Evolutionary conservation across 1,140 invertebrate species (phyloP), one percentile per base, ranked within the genome.

Genomic region (Meloidogyne chitwoodi): DNA sequence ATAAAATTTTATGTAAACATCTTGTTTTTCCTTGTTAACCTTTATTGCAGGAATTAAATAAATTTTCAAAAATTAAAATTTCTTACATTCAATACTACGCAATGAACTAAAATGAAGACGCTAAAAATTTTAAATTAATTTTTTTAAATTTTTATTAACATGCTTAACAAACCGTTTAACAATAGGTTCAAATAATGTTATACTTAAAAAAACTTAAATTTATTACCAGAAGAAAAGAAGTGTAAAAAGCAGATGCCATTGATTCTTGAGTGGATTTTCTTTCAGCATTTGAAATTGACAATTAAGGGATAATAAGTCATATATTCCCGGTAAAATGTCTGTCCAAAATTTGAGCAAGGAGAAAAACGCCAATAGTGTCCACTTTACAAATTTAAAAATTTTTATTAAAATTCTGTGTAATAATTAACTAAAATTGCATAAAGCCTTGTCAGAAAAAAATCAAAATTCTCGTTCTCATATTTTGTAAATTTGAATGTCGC

Each of bases 391-490:
- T 27, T 24, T 24, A 34, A 24, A 66, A 14, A 5, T 19, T 22
- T 31, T 27, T 27, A 0, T 12, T 29, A 11, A 0, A 31, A 68
- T 10, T 68, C 14, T 22, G 2, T 31, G 12, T 16, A 22, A 22
- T 66, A 26, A 44, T 29, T 19, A 38, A 68, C 68, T 61, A 70
- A 29, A 56, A 10, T 1, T 22, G 1, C 29, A 34, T n/a, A 48
- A 11, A 70, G 1, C 12, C 5, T 44, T 19, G 29, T 24, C 1
- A 70, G 10, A 2, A 70, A 41, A 22, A 19, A 29, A 22, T 48
- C 38, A 48, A 74, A 74, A n/a, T 29, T 38, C 26, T 74, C 71
- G 27, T 74, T 63, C 29, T 74, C 71, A 69, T 74, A 74, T 69
- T 74, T 74, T 69, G 64, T 26, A 38, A 44, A 74, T 6, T 66